These are phyloP conservation scores for Periplaneta americana DNA, from an alignment of 1,140 invertebrate genomes.

Conservation along the genomic window DNA sequence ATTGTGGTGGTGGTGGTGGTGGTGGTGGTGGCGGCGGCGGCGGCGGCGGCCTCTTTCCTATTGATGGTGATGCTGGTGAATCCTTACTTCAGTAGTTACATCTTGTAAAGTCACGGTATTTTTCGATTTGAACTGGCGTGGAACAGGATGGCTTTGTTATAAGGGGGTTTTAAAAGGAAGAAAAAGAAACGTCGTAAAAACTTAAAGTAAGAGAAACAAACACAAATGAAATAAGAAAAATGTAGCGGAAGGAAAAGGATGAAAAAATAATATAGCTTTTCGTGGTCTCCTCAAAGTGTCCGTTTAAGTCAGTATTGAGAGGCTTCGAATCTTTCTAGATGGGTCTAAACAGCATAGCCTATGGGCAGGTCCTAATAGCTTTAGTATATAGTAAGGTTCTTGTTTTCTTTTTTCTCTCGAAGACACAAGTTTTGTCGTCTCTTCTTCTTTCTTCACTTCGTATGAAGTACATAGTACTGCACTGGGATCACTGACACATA, in stretches of 20 bases:
- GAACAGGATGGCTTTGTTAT: neutral
- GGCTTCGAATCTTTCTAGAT: neutral
- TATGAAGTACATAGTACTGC: neutral
- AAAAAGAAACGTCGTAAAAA: neutral
- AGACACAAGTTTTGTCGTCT: neutral
- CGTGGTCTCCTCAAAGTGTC: neutral
- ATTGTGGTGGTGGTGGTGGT: no score
- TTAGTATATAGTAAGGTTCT: neutral
- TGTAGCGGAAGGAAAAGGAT: neutral
- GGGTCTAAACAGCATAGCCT: neutral
- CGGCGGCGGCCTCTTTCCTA: no score
- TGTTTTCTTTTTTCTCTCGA: no score
- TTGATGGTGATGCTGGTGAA: no score
- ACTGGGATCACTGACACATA: neutral
- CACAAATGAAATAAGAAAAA: neutral
- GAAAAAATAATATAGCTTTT: neutral
- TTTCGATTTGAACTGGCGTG: no score
- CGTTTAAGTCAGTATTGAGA: neutral
- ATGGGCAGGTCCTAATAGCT: neutral
- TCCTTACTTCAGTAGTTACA: no score
- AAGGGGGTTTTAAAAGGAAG: no score
- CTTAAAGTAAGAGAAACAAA: neutral
- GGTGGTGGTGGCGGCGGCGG: no score
- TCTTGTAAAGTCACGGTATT: no score
- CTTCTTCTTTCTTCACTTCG: no score